Base-by-base conservation (phyloP, 2,797 vertebrate genomes). In the Protonibea diacanthus region DNA sequence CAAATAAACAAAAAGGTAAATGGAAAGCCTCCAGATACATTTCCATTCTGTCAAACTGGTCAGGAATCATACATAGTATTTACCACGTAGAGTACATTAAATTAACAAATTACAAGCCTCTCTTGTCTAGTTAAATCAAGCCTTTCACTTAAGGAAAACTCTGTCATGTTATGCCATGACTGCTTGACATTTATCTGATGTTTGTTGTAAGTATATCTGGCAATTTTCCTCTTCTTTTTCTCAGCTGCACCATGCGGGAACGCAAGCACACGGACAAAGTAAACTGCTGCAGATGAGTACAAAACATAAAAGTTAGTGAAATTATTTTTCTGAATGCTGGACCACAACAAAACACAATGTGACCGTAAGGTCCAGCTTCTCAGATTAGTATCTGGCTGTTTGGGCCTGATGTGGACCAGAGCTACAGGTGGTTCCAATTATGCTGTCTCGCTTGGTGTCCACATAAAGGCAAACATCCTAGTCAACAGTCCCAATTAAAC, bases 361-460 rank as follows among this genome's bases (percentile, higher is more conserved):
- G 40, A 71, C n/a, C 42, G 44, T 55, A 13, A 42, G 6, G 20
- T 68, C 59, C 59, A 76, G 27, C 59, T 53, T 51, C 38, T 61
- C 53, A 62, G 58, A 70, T 87, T 78, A 85, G 33, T 38, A 84
- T 48, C 55, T 63, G 66, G 40, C 59, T 58, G 57, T 47, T 55
- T 61, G 25, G 21, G 25, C 38, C 60, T 65, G 45, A 74, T 56
- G 18, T 52, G 51, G 56, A 64, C 38, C n/a, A 60, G 23, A 53
- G 64, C 56, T 13, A 70, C 81, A 87, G 70, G 71, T 85, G 83
- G 75, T 65, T 75, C 59, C 76, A 66, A 78, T 86, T 81, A 82
- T 56, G 27, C n/a, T 20, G 27, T 48, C 20, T 20, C 76, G 53
- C 64, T 48, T 52, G 3, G 60, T 65, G 71, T 82, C n/a, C 44